These are phyloP conservation scores for Nomada goodeniana DNA, from an alignment of 2,888 invertebrate species.

Conservation along the genomic window DNA sequence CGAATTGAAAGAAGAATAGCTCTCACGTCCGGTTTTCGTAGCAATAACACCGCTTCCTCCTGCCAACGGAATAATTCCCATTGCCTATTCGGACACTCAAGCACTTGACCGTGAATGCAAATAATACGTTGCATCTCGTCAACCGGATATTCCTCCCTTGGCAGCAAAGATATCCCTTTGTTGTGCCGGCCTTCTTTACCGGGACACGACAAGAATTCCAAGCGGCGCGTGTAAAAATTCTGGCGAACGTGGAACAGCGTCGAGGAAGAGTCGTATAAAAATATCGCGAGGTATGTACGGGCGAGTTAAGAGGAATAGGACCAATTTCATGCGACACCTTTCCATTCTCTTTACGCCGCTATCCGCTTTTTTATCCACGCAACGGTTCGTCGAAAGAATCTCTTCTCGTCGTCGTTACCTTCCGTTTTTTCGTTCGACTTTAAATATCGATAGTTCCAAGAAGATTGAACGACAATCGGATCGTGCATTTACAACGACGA, in stretches of 20 bases:
- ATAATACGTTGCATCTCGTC: constrained; percentile 30
- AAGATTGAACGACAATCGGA: no score
- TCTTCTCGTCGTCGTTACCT: no score
- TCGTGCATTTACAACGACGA: background rate
- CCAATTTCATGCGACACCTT: background rate
- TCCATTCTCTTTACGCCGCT: background rate
- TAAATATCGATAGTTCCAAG: no score
- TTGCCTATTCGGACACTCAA: background rate
- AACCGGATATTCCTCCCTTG: background rate
- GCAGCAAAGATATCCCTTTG: constrained; percentile 12
- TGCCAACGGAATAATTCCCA: constrained; percentile 4
- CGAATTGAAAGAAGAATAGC: constrained; percentile 5
- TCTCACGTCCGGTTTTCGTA: constrained; percentile 23
- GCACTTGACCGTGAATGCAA: constrained; percentile 47
- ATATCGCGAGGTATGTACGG: background rate
- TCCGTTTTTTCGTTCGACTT: no score
- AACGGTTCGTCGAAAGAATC: background rate
- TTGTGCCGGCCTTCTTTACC: background rate
- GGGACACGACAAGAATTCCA: background rate
- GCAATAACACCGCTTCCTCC: background rate
- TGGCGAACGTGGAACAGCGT: background rate
- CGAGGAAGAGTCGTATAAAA: background rate
- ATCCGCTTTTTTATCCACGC: background rate
- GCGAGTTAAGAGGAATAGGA: background rate
- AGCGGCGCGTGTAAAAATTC: background rate